Conservation (phyloP, 2,113 vertebrate genomes). For the Crypturellus undulatus region DNA sequence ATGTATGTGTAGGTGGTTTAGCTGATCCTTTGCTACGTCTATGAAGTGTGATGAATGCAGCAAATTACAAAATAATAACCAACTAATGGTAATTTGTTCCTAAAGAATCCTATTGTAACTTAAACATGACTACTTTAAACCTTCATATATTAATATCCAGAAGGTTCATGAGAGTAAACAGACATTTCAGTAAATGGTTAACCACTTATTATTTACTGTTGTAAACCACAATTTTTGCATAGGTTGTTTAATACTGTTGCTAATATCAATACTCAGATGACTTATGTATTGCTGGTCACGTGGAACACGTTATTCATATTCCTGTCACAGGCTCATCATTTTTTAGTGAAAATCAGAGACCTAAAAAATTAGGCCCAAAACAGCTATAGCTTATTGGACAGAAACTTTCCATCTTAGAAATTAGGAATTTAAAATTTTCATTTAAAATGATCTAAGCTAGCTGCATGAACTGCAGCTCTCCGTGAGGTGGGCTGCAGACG, state of each 20-base stretch:
- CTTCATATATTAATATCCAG: neutral
- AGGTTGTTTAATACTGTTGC: neutral
- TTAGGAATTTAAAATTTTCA: rapidly evolving
- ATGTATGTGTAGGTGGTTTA: neutral
- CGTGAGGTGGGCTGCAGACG: neutral
- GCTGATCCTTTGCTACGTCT: neutral
- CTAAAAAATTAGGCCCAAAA: neutral
- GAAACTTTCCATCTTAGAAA: neutral
- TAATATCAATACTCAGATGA: neutral
- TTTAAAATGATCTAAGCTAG: neutral
- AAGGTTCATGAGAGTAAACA: neutral
- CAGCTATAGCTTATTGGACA: neutral
- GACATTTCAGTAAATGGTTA: neutral
- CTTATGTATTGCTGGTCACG: neutral
- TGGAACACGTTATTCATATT: neutral
- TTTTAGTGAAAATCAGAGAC: neutral
- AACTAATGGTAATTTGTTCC: neutral
- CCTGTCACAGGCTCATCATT: neutral
- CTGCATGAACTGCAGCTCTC: neutral
- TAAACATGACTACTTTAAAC: neutral
- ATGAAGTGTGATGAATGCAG: neutral
- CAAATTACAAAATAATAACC: constrained; percentile 27
- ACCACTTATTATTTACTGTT: neutral
- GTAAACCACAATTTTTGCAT: neutral
- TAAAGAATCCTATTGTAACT: neutral